Conservation (phyloP, 1,140 invertebrate genomes). For the Drosophila melanogaster region Release_6_plus_ISO1_MT NC_004354.4:14467501-14468000, state of each 20-base stretch:
- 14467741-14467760: slow-evolving; percentile 1
- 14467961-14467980: neutral
- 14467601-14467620: too few species aligned
- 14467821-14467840: neutral
- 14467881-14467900: slow-evolving; percentile 77
- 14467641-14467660: too few species aligned
- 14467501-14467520: slow-evolving; percentile 59
- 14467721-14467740: slow-evolving; percentile 2
- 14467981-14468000: neutral
- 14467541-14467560: slow-evolving; percentile 3
- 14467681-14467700: neutral
- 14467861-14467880: slow-evolving; percentile 71
- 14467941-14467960: slow-evolving; percentile 39
- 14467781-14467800: slow-evolving; percentile 35
- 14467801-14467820: slow-evolving; percentile 15
- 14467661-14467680: too few species aligned
- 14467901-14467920: slow-evolving; percentile 77
- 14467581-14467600: too few species aligned
- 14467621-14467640: too few species aligned
- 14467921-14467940: slow-evolving; percentile 68
- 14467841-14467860: slow-evolving; percentile 27
- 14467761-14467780: slow-evolving; percentile 16
- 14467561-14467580: neutral
- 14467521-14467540: slow-evolving; percentile 30
- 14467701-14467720: neutral